Evolutionary conservation across 2,797 vertebrate genomes (phyloP).

Genomic region (Enteromius unitaeniatus): DNA sequence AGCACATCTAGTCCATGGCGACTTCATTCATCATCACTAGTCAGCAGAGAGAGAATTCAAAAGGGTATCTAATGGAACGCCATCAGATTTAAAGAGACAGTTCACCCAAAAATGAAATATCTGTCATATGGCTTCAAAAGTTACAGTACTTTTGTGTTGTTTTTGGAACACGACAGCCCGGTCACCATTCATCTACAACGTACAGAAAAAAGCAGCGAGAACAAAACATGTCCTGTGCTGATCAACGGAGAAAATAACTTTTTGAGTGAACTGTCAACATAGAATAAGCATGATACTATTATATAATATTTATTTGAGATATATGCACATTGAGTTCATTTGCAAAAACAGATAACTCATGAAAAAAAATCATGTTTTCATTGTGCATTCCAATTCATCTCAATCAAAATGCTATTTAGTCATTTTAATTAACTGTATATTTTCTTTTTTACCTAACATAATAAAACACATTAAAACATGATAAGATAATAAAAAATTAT

Average conservation of each 20-base stretch:
- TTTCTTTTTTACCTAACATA: too few species aligned
- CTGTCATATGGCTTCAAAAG: neutral
- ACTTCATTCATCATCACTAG: constrained; percentile 5
- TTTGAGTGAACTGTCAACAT: neutral
- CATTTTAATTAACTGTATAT: too few species aligned
- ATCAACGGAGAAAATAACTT: neutral
- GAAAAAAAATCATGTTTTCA: too few species aligned
- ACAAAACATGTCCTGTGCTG: neutral
- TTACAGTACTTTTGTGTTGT: neutral
- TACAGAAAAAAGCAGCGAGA: neutral
- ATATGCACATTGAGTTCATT: too few species aligned
- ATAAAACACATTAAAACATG: too few species aligned
- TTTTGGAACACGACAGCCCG: neutral
- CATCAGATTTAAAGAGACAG: neutral
- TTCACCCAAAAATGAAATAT: neutral
- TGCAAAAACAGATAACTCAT: too few species aligned
- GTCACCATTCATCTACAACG: neutral
- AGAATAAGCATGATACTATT: neutral
- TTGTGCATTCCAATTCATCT: too few species aligned
- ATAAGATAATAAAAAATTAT: too few species aligned
- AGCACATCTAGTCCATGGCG: neutral
- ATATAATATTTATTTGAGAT: too few species aligned
- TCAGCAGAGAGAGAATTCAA: neutral
- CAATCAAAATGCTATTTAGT: too few species aligned
- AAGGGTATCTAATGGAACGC: neutral